phyloP scores from a whole-genome alignment of 2,888 invertebrate genomes.

The Tricholauxania praeusta region DNA sequence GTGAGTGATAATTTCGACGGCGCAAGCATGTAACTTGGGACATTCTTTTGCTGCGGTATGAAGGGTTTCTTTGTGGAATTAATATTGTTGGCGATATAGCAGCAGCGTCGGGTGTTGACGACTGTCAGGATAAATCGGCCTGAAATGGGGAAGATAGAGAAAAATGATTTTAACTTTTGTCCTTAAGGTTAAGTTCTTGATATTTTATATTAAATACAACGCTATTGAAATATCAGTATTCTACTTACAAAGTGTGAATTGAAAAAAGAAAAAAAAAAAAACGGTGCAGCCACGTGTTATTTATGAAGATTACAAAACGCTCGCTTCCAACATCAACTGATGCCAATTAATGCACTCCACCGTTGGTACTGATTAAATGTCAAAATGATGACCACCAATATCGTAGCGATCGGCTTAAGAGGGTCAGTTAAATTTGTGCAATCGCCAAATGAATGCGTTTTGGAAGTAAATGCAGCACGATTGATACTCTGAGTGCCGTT shows the following conservation, averaged over 20 bases:
- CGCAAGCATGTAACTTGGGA: constrained; percentile 30
- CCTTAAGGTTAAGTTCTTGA: too few species aligned
- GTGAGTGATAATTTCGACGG: constrained; percentile 37
- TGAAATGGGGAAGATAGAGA: constrained; percentile 36
- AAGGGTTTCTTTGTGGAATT: constrained; percentile 1
- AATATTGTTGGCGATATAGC: constrained; percentile 2
- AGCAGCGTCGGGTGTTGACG: neutral
- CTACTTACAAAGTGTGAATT: neutral
- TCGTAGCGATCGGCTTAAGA: too few species aligned
- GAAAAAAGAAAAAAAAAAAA: neutral
- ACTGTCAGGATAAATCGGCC: constrained; percentile 47
- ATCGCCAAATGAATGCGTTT: too few species aligned
- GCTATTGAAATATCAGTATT: too few species aligned
- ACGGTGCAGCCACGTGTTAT: neutral
- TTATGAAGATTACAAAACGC: neutral
- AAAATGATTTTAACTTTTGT: neutral
- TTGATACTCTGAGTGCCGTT: too few species aligned
- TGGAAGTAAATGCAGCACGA: too few species aligned
- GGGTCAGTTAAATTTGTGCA: too few species aligned
- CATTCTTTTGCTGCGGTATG: constrained; percentile 15
- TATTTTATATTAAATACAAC: neutral
- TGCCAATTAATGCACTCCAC: neutral
- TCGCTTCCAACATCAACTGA: neutral
- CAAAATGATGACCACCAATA: too few species aligned
- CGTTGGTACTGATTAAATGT: neutral